Evolutionary conservation across 2,888 invertebrate species (phyloP).

Genomic region (Apamea sordens): DNA sequence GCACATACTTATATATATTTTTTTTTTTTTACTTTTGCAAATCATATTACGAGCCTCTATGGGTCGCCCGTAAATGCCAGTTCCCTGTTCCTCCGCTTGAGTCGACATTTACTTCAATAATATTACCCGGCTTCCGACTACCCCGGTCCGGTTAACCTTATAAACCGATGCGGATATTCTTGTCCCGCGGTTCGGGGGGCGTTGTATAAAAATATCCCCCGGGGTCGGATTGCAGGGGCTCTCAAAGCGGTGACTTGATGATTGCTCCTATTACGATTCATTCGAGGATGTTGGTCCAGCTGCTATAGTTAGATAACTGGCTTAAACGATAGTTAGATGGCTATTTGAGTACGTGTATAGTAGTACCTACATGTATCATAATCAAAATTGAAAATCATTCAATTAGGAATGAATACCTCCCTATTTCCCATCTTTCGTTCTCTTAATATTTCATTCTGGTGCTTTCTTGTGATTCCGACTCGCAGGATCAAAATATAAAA

Average conservation of each 20-base stretch:
- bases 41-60: neutral
- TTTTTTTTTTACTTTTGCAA: neutral
- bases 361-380: too few species aligned
- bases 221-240: conserved; percentile 14
- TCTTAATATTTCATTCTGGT: neutral
- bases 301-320: neutral
- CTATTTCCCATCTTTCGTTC: too few species aligned
- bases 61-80: conserved; percentile 6
- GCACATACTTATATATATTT: too few species aligned
- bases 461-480: neutral
- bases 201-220: conserved; percentile 76
- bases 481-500: neutral
- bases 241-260: conserved; percentile 18
- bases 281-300: neutral
- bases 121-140: conserved; percentile 15
- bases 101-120: conserved; percentile 11
- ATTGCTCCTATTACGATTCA: conserved; percentile 29
- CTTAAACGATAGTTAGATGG: neutral
- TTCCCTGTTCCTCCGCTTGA: conserved; percentile 6
- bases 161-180: conserved; percentile 84
- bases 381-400: too few species aligned
- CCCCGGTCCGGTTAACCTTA: conserved; percentile 79
- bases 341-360: neutral
- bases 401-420: neutral
- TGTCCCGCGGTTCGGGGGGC: conserved; percentile 79